Percentiles rank a stretch among this genome's conserved stretches.
phyloP scores from a whole-genome alignment of 2,888 invertebrate species.

The Darwinula stevensoni region DNA sequence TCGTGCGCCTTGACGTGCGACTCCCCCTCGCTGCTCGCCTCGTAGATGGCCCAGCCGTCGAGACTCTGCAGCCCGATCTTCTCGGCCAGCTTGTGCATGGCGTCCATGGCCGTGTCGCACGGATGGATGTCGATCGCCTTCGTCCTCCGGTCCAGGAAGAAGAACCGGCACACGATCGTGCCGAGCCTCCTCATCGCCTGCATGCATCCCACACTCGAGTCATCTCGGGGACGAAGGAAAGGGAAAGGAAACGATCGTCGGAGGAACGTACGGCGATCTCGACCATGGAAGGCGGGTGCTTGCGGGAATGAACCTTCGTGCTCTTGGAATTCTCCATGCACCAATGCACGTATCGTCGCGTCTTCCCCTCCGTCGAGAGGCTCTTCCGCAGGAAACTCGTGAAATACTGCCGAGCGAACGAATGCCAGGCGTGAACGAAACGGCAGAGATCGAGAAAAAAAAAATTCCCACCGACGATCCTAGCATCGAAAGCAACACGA shows the following conservation, averaged over 20 bases:
- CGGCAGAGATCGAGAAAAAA: not conserved
- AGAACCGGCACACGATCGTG: constrained; percentile 64
- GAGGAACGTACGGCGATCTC: constrained; percentile 51
- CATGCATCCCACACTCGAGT: constrained; percentile 10
- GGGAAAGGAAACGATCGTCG: not conserved
- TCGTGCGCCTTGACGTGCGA: constrained; percentile 71
- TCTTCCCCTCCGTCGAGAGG: constrained; percentile 28
- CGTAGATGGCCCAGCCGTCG: constrained; percentile 80
- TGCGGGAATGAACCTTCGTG: constrained; percentile 45
- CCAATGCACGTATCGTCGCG: constrained; percentile 68
- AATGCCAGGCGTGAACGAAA: constrained; percentile 1
- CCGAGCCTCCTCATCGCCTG: constrained; percentile 67
- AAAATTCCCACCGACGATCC: no score
- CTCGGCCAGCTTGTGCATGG: constrained; percentile 58
- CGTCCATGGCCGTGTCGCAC: constrained; percentile 71
- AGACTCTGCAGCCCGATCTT: constrained; percentile 44
- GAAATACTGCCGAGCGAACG: constrained; percentile 26
- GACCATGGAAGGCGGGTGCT: constrained; percentile 62
- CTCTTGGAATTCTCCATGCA: constrained; percentile 74
- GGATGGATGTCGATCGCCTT: constrained; percentile 87
- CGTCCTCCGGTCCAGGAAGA: constrained; percentile 76
- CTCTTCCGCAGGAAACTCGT: constrained; percentile 41
- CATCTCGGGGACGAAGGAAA: not conserved
- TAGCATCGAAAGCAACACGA: no score
- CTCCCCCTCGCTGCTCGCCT: constrained; percentile 54